Conservation (phyloP, 2,113 vertebrate genomes). For the Psittacus erithacus region DNA sequence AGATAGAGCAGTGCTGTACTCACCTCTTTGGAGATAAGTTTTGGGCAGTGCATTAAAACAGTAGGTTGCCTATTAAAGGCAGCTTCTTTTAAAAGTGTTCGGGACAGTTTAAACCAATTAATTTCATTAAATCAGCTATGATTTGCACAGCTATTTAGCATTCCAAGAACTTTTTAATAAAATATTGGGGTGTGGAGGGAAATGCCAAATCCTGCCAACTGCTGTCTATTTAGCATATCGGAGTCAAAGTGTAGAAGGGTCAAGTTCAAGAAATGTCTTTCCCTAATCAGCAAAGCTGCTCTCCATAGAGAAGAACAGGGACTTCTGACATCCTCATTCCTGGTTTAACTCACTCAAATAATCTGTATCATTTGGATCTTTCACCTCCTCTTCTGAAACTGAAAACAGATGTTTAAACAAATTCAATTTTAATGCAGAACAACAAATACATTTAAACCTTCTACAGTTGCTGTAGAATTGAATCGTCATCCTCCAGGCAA, state of each 20-base stretch:
- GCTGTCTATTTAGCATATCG: background rate
- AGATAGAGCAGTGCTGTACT: background rate
- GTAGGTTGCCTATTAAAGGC: background rate
- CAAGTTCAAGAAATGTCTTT: background rate
- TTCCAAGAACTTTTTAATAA: background rate
- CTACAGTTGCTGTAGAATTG: background rate
- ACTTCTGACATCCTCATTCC: background rate
- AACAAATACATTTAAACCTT: background rate
- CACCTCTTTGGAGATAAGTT: background rate
- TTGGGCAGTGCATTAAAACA: background rate
- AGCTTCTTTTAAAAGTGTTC: background rate
- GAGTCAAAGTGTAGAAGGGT: background rate
- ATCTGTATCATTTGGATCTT: background rate
- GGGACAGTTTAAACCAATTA: background rate
- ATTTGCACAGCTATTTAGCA: background rate
- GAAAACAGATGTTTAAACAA: constrained; percentile 19
- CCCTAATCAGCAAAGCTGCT: background rate
- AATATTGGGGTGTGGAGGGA: background rate
- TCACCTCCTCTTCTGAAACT: background rate
- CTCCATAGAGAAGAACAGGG: background rate
- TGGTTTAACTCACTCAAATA: background rate
- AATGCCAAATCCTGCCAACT: background rate
- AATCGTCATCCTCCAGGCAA: background rate
- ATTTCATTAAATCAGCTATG: background rate
- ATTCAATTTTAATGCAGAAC: background rate